Evolutionary conservation across 2,888 invertebrate species (phyloP), one percentile per base, ranked within the genome.

Genomic region (Ferdinandea cuprea): DNA sequence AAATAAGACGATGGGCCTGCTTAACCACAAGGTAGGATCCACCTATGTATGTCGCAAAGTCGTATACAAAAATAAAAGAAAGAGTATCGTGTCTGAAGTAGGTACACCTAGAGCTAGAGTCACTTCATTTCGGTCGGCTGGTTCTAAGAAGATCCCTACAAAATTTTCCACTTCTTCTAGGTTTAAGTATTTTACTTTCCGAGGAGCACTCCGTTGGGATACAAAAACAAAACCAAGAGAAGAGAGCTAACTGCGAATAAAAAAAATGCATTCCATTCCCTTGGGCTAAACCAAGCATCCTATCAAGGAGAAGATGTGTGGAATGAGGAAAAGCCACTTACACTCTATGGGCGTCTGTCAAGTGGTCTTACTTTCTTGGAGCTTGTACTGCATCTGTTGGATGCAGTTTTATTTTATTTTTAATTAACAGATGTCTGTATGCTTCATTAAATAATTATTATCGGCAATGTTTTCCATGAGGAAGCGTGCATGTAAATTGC

Each of bases 371-470:
- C 61, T 80, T 69, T 80, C 74, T 63, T 80, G 58, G 17, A 61
- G 80, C 32, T 50, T 50, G 17, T 15, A 37, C 48, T 48, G 40
- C 28, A 56, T 48, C 15, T 46, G 35, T 50, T 69, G 58, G 37
- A 69, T 74, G 66, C 48, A 74, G 74, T 80, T 80, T 80, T 80
- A 80, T 80, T 80, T 80, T 80, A 80, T 80, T 80, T 80, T 80
- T 80, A 80, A 80, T 80, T 80, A 80, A 80, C 80, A 80, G 80
- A 74, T 69, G 80, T 74, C 80, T 80, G 74, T 61, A 58, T 37
- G 80, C 68, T 65, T 74, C 80, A 74, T 80, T 80, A 80, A 80
- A 80, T 74, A 80, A 80, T 80, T 69, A 80, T 80, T 74, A 69
- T 80, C 80, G 69, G 69, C 44, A 32, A 15, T 25, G 25, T 48